Conservation (phyloP, 2,888 invertebrate genomes). For the Clusia tigrina region DNA sequence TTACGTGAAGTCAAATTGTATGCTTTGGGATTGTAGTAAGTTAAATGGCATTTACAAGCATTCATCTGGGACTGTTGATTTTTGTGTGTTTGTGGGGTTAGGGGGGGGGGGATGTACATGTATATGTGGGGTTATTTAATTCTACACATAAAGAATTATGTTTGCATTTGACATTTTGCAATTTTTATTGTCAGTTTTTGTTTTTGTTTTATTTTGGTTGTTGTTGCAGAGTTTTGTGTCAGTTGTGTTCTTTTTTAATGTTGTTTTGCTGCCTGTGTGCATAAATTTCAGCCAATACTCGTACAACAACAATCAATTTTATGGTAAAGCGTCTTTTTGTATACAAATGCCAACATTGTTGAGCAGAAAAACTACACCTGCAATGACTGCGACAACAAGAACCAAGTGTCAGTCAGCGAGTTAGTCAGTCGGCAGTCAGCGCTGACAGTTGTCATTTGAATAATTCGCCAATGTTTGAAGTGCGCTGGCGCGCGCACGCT, state of each 20-base stretch:
- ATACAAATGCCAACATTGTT: background rate
- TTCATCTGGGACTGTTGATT: background rate
- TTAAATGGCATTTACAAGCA: too few relatives aligned
- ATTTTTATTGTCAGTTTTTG: background rate
- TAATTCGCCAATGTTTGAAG: background rate
- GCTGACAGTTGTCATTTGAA: background rate
- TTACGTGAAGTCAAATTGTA: too few relatives aligned
- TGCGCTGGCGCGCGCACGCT: too few relatives aligned
- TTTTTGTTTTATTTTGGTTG: background rate
- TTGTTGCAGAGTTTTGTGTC: too few relatives aligned
- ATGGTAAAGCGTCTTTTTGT: constrained; percentile 1
- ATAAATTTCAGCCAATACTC: background rate
- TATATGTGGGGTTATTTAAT: too few relatives aligned
- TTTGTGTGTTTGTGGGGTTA: background rate
- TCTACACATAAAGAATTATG: too few relatives aligned
- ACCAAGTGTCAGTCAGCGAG: background rate
- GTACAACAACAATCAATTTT: background rate
- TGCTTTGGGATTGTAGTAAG: too few relatives aligned
- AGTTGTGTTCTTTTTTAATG: too few relatives aligned
- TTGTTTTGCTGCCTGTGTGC: too few relatives aligned
- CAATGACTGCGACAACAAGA: background rate
- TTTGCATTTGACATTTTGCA: background rate
- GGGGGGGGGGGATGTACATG: too few relatives aligned
- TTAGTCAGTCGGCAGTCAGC: background rate
- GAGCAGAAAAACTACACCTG: constrained; percentile 9